Percentiles rank a stretch among this genome's conserved stretches.
Conservation (phyloP, 1,140 invertebrate species). For the Tetragnatha versicolor region DNA sequence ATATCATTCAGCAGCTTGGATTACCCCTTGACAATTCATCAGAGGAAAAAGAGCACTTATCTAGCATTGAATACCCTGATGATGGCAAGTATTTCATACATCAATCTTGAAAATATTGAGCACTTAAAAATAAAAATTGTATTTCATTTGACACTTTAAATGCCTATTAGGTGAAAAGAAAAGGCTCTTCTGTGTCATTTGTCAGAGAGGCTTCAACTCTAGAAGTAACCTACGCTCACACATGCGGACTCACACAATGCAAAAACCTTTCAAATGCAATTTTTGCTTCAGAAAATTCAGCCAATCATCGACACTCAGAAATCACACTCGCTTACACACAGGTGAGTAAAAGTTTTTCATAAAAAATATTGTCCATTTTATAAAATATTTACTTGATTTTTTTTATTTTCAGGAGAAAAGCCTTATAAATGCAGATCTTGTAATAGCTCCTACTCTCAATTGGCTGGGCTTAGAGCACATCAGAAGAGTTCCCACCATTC, state of each 20-base stretch:
- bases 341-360: conserved; percentile 58
- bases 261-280: conserved; percentile 68
- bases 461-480: conserved; percentile 63
- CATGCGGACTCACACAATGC: conserved; percentile 64
- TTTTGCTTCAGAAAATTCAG: conserved; percentile 62
- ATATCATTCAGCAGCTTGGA: conserved; percentile 23
- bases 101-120: no score
- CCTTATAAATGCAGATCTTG: conserved; percentile 62
- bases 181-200: conserved; percentile 43
- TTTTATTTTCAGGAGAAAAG: conserved; percentile 61
- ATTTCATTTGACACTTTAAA: no score
- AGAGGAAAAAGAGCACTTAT: no score
- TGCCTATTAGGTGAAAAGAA: conserved; percentile 8
- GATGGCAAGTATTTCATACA: no score
- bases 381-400: not conserved
- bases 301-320: conserved; percentile 60
- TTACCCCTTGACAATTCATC: conserved; percentile 6
- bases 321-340: conserved; percentile 63
- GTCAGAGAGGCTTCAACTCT: conserved; percentile 50
- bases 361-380: no score
- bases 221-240: conserved; percentile 60
- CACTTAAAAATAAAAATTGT: no score
- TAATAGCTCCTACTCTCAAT: conserved; percentile 62
- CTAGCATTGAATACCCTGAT: no score
- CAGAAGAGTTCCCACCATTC: conserved; percentile 62